Base-by-base conservation (phyloP, 2,888 invertebrate species). In the Philhelius pedissequus region DNA sequence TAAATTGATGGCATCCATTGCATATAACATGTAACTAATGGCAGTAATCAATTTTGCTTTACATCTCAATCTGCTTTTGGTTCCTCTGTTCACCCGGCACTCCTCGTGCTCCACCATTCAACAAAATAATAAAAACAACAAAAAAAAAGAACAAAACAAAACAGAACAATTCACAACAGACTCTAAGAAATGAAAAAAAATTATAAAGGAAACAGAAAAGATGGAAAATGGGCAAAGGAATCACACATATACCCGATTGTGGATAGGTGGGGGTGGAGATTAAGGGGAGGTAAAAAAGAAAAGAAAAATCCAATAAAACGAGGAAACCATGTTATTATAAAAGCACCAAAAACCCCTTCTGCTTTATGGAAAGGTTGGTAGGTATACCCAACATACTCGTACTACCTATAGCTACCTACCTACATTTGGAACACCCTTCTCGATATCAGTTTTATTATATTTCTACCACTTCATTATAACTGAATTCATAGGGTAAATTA, bases 1-100 rank as follows among this genome's bases (percentile, higher is more conserved):
- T 91, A 92, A 92, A 92, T 92, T 92, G 91, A 92, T 92, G 92
- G 92, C 90, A 91, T 91, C 91, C 92, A 92, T 92, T 92, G 92
- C 91, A 92, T 90, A 91, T 91, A 91, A 92, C 92, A 91, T 92
- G 92, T 91, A 91, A 92, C 92, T 92, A 92, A 92, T 92, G 91
- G 90, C 89, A 88, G 90, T 90, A 91, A 92, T 92, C 92, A 92
- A 92, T 92, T 92, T 91, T 91, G 90, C 92, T 92, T 92, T 92
- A 92, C 92, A 92, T 91, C 92, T 92, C 92, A 92, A 92, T 92
- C 92, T 92, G 91, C 90, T 90, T 90, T 89, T 88, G 75, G 80
- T 70, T 84, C 60, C 52, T 45, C 80, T 32, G 18, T 71, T 79
- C 80, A 43, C 48, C 68, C 80, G 48, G 71, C 70, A 60, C 79